Conservation (phyloP, 2,888 invertebrate species). For the Acrocyrtus sp. region DNA sequence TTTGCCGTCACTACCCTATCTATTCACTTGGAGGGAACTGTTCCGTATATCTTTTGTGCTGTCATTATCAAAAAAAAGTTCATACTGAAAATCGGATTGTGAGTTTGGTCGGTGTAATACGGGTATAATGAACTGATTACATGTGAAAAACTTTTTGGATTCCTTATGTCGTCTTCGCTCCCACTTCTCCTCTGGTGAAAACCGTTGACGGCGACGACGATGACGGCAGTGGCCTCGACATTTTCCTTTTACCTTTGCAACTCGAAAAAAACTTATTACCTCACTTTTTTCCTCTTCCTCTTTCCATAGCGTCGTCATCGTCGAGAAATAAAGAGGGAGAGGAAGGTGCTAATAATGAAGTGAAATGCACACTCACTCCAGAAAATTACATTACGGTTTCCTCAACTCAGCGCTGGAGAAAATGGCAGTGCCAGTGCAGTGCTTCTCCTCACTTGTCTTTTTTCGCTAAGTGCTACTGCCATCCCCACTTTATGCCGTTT, state of each 20-base stretch:
- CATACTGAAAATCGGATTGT: background rate
- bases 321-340: background rate
- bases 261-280: constrained; percentile 1
- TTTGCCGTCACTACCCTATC: constrained; percentile 32
- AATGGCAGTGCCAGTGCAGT: background rate
- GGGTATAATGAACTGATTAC: background rate
- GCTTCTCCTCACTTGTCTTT: no score
- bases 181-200: constrained; percentile 18
- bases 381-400: background rate
- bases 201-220: no score
- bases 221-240: constrained; percentile 48
- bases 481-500: no score
- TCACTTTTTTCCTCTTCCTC: constrained; percentile 3
- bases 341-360: background rate
- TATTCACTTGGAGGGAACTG: no score
- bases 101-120: background rate
- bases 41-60: background rate
- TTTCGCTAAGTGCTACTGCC: no score
- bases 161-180: constrained; percentile 4
- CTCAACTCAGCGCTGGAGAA: no score
- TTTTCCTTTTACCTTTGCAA: constrained; percentile 17
- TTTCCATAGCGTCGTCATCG: background rate
- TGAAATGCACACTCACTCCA: background rate
- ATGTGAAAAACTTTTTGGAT: background rate
- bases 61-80: background rate